phyloP scores from a whole-genome alignment of 2,797 vertebrate species.

The Podargus strigoides region DNA sequence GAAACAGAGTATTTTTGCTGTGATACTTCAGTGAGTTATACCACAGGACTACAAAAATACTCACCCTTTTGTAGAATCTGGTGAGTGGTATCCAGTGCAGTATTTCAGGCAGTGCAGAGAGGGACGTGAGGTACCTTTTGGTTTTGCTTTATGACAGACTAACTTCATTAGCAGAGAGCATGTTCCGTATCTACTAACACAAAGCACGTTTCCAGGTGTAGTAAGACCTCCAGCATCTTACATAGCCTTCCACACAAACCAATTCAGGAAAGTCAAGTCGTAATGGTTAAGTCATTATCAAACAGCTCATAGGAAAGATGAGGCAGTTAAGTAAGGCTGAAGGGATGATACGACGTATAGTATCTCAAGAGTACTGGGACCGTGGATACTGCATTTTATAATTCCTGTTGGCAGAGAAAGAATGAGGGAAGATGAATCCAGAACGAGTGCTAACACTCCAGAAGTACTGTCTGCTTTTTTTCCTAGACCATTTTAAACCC shows the following conservation, averaged over 20 bases:
- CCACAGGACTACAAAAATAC: background rate
- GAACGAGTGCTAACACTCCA: background rate
- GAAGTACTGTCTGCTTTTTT: fast-evolving
- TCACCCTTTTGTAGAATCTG: background rate
- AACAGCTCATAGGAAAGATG: background rate
- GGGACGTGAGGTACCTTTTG: background rate
- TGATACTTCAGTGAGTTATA: background rate
- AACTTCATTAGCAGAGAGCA: background rate
- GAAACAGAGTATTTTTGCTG: background rate
- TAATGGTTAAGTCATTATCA: background rate
- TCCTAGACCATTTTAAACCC: background rate
- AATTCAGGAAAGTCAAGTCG: background rate
- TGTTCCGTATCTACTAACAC: background rate
- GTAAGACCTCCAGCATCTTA: background rate
- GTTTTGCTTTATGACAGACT: background rate
- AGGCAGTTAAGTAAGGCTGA: background rate
- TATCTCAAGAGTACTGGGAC: background rate
- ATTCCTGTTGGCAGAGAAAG: background rate
- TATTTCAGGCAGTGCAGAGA: background rate
- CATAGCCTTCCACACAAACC: background rate
- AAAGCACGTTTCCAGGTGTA: background rate
- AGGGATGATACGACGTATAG: background rate
- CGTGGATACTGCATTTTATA: background rate
- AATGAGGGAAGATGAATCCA: background rate
- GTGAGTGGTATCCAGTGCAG: background rate